A percentile compares a stretch with the other conserved stretches of the same genome.
These are phyloP conservation scores for Coregonus clupeaformis DNA, from an alignment of 2,113 vertebrate species.

Conservation along the genomic window DNA sequence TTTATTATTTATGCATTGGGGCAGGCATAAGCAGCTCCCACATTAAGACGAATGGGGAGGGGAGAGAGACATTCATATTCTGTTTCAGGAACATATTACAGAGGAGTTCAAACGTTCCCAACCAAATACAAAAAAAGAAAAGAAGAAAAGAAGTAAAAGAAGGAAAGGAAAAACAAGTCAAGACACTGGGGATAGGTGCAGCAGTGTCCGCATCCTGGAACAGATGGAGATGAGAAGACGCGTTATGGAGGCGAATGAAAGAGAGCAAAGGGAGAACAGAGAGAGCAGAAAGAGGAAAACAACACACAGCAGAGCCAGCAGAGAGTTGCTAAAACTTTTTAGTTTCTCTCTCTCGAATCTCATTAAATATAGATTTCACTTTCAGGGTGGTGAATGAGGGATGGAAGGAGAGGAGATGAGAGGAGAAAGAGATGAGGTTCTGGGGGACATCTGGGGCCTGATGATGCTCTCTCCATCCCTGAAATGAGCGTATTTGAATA, in stretches of 20 bases:
- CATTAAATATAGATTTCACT: conserved; percentile 62
- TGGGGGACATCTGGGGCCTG: background rate
- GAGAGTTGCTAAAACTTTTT: conserved; percentile 40
- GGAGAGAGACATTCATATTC: conserved; percentile 68
- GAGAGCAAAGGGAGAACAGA: conserved; percentile 40
- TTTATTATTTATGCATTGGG: conserved; percentile 76
- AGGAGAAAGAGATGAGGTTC: background rate
- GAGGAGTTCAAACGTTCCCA: conserved; percentile 72
- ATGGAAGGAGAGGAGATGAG: background rate
- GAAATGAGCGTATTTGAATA: background rate
- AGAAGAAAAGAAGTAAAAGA: conserved; percentile 29
- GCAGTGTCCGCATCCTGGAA: conserved; percentile 41
- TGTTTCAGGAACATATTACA: conserved; percentile 72
- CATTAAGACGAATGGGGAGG: conserved; percentile 66
- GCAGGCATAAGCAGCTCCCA: conserved; percentile 66
- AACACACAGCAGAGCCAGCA: conserved; percentile 30
- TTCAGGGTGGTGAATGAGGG: conserved; percentile 28
- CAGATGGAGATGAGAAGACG: conserved; percentile 67
- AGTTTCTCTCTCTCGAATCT: conserved; percentile 27
- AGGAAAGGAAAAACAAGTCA: conserved; percentile 49
- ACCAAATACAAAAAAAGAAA: conserved; percentile 56
- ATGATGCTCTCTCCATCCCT: too few relatives aligned
- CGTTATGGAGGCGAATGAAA: conserved; percentile 46
- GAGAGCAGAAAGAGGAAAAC: conserved; percentile 8
- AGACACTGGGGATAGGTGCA: conserved; percentile 47